phyloP scores from a whole-genome alignment of 2,888 invertebrate species.

The Pelosia muscerda region DNA sequence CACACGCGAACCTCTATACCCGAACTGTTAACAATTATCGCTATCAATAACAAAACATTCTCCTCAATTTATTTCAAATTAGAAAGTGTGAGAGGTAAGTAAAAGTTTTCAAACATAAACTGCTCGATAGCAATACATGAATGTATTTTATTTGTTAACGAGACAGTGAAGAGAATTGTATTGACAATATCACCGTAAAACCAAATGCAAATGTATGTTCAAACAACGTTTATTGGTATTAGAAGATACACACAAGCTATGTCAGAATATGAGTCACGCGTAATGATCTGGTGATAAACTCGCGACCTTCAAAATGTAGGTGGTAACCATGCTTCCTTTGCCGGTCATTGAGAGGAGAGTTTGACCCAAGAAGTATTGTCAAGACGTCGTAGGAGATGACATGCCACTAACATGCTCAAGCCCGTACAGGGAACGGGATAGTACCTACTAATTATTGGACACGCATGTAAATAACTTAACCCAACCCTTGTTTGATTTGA shows the following conservation, averaged over 20 bases:
- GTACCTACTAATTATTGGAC: background rate
- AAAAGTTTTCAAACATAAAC: slow-evolving; percentile 50
- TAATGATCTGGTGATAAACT: no score
- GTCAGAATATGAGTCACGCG: no score
- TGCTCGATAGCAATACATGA: slow-evolving; percentile 34
- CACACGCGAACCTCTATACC: slow-evolving; percentile 41
- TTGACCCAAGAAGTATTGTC: no score
- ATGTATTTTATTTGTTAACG: slow-evolving; percentile 53
- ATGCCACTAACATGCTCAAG: no score
- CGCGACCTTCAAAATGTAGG: no score
- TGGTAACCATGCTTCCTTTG: no score
- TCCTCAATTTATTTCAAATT: slow-evolving; percentile 56
- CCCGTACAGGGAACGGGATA: background rate
- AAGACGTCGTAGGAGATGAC: no score
- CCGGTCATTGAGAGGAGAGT: no score
- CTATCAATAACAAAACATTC: slow-evolving; percentile 53
- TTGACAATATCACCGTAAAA: slow-evolving; percentile 54
- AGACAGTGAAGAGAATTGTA: slow-evolving; percentile 51
- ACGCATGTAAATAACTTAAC: background rate
- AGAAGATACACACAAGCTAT: slow-evolving; percentile 38
- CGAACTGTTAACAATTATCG: slow-evolving; percentile 50
- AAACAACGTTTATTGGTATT: slow-evolving; percentile 48
- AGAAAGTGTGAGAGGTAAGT: slow-evolving; percentile 54
- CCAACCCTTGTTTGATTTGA: slow-evolving; percentile 36
- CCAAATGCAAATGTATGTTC: slow-evolving; percentile 60